Conservation (phyloP, 2,113 vertebrate genomes). For the Myotis lucifugus region DNA sequence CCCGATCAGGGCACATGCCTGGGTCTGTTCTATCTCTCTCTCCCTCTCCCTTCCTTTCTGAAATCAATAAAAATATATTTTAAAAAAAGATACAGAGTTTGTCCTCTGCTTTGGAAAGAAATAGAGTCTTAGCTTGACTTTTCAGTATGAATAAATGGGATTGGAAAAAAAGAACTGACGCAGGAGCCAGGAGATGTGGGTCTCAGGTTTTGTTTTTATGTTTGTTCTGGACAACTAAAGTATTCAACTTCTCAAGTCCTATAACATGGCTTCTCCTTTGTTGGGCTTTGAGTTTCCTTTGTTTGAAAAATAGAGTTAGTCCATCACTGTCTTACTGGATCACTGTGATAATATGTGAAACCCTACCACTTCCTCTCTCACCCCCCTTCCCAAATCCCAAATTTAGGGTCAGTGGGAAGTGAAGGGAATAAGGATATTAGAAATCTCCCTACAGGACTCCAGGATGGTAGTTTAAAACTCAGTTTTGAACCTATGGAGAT, state of each 20-base stretch:
- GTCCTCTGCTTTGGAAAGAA: neutral
- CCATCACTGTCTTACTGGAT: neutral
- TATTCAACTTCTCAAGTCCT: neutral
- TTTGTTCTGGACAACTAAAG: neutral
- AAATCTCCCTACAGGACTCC: neutral
- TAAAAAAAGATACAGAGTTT: neutral
- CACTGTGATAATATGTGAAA: neutral
- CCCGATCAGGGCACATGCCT: too few species aligned
- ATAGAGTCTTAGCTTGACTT: neutral
- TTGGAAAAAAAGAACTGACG: neutral
- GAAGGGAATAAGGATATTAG: neutral
- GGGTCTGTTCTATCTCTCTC: too few species aligned
- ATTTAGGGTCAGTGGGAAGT: neutral
- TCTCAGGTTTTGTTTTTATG: conserved; percentile 2
- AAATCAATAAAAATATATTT: too few species aligned
- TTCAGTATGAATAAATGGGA: neutral
- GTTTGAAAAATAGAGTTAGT: neutral
- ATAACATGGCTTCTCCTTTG: neutral
- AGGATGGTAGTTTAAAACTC: conserved; percentile 12
- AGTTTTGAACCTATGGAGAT: neutral
- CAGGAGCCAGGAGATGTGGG: neutral
- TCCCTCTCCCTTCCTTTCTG: too few species aligned
- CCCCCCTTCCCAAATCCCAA: neutral
- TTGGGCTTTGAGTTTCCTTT: conserved; percentile 29
- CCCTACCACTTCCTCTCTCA: neutral